Percentiles rank a stretch among this genome's conserved stretches.
phyloP scores from a whole-genome alignment of 1,140 invertebrate genomes.

The Wiebesia pumilae region DNA sequence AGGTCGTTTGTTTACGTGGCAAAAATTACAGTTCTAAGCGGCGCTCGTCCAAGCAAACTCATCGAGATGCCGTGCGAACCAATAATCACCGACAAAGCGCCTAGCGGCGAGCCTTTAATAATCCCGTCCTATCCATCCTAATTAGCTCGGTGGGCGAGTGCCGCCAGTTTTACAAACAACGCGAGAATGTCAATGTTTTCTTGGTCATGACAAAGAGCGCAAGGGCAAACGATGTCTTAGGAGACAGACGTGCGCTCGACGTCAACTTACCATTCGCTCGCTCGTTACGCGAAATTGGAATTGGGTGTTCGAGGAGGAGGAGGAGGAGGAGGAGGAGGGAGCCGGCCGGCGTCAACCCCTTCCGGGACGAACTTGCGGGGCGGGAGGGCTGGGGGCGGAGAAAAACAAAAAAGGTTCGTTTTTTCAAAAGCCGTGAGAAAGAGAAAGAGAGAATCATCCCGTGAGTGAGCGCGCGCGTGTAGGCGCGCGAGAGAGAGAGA shows the following conservation, averaged over 20 bases:
- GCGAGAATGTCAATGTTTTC: background rate
- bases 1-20: slow-evolving; percentile 34
- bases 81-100: background rate
- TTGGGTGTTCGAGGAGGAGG: background rate
- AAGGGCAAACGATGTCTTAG: background rate
- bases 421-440: background rate
- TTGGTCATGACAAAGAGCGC: background rate
- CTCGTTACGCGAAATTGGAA: background rate
- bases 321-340: too few species aligned
- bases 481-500: background rate
- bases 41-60: slow-evolving; percentile 41
- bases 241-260: too few species aligned
- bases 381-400: background rate
- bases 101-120: background rate
- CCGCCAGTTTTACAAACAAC: background rate
- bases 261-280: background rate
- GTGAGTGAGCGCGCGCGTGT: too few species aligned
- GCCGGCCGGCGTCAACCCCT: slow-evolving; percentile 15
- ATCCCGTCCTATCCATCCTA: too few species aligned
- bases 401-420: background rate
- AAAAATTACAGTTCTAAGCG: slow-evolving; percentile 26
- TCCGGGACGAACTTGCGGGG: background rate
- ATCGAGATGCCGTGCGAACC: slow-evolving; percentile 43
- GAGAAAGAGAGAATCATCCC: too few species aligned
- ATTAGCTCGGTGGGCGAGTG: background rate